Base-by-base conservation (phyloP, 1,140 invertebrate species). In the Metaphire vulgaris region DNA sequence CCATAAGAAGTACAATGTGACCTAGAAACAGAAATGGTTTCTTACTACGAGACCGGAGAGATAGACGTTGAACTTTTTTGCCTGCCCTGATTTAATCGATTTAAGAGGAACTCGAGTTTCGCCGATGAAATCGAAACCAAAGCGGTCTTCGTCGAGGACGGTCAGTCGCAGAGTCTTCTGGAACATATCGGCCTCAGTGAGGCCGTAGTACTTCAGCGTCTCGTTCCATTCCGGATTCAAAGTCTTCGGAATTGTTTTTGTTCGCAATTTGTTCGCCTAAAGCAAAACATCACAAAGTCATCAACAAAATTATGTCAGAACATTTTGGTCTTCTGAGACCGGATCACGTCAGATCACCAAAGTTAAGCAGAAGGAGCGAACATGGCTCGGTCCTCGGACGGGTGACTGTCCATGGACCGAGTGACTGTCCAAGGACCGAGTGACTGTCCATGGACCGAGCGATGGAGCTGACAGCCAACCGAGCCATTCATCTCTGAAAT, bases 171-270 rank as follows among this genome's bases (percentile, higher is more conserved):
- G 85, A 0, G 90, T 90, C 80, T 92, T 92, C 30, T 87, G 88
- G 75, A 87, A 80, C 82, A 94, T 87, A 85, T 96, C 91, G 72
- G 92, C 90, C 81, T 93, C 91, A 69, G 90, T 92, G 41, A 95
- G 90, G 69, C 94, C 93, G 82, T 95, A 93, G 86, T 96, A 97
- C 69, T 92, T 92, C 2, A 97, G 85, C 0, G 91, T 93, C 86
- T 97, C 95, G 85, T 97, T 95, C 87, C 95, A 97, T 85, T 96
- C 93, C 0, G 95, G 95, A 87, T 96, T 94, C 80, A 93, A 88
- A 0, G 93, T 95, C 85, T 95, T 96, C 84, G 94, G 92, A 0
- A 96, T 91, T 0, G 94, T 96, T 85, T 93, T 93, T 0, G 93
- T 96, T 69, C 92, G 88, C 21, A 94, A 86, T 83, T 93, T 90